A percentile compares a stretch with the other conserved stretches of the same genome.
phyloP scores from a whole-genome alignment of 2,797 vertebrate genomes.

The Natrix natrix region DNA sequence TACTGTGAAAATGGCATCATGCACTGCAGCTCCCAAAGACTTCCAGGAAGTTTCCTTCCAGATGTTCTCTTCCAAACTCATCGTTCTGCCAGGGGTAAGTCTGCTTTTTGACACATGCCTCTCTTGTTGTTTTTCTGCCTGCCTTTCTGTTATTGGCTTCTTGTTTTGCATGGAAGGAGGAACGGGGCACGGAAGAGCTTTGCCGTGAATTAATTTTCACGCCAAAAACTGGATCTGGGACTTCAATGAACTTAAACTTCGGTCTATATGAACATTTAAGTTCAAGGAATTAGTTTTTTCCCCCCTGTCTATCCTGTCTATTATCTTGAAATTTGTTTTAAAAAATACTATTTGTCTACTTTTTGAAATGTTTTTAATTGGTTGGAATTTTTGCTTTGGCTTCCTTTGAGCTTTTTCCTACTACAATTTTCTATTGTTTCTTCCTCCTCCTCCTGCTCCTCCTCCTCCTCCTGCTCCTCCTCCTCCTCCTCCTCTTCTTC shows the following conservation, averaged over 20 bases:
- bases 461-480: too few relatives aligned
- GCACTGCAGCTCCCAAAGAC: slow-evolving; percentile 81
- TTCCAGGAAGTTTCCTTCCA: slow-evolving; percentile 72
- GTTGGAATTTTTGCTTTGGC: neutral
- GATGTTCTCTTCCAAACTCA: slow-evolving; percentile 76
- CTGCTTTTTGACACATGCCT: neutral
- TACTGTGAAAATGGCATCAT: slow-evolving; percentile 92
- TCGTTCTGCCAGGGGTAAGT: slow-evolving; percentile 83
- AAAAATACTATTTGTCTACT: neutral
- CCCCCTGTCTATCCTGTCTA: neutral
- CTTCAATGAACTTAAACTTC: neutral
- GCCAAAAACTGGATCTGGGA: neutral
- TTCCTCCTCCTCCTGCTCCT: too few relatives aligned
- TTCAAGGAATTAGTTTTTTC: neutral
- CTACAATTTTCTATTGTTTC: neutral
- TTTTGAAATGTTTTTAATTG: neutral
- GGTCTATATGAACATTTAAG: neutral
- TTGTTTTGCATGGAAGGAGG: neutral
- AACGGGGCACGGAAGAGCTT: rapidly evolving
- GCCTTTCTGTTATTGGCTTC: neutral
- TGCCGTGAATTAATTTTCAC: neutral
- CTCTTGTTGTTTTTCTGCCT: neutral
- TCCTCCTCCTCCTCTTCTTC: too few relatives aligned
- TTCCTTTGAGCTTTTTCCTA: neutral
- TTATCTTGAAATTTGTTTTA: neutral